phyloP scores from a whole-genome alignment of 1,140 invertebrate species.

The Drosophila ercepeae region DNA sequence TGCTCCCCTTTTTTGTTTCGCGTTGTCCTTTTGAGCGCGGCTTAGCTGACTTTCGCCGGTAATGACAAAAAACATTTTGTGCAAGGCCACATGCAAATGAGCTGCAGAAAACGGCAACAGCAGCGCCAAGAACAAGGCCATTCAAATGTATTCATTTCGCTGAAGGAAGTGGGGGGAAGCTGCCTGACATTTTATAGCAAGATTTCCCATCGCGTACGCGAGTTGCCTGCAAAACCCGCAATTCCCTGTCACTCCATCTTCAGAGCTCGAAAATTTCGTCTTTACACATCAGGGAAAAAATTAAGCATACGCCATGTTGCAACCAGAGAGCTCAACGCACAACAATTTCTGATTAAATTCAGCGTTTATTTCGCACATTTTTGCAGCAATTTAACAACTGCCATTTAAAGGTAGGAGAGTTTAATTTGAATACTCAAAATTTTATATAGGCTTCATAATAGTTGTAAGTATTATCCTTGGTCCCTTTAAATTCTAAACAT shows the following conservation, averaged over 20 bases:
- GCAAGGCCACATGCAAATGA: conserved; percentile 74
- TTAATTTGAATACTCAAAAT: conserved; percentile 51
- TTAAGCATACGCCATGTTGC: conserved; percentile 57
- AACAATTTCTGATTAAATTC: not conserved
- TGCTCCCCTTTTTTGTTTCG: conserved; percentile 40
- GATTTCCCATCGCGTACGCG: conserved; percentile 72
- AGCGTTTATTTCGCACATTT: not conserved
- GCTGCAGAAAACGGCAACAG: conserved; percentile 39
- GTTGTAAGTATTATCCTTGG: not conserved
- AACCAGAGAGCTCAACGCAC: not conserved
- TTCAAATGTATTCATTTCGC: conserved; percentile 42
- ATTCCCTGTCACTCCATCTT: conserved; percentile 12
- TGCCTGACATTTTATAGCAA: conserved; percentile 62
- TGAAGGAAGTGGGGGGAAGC: conserved; percentile 14
- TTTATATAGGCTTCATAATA: too few species aligned
- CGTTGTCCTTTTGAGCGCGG: conserved; percentile 14
- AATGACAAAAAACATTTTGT: conserved; percentile 75
- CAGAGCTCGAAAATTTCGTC: conserved; percentile 20
- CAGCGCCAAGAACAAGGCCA: conserved; percentile 32
- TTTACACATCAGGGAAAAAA: conserved; percentile 38
- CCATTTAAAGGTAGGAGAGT: conserved; percentile 13
- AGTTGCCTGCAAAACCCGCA: conserved; percentile 42
- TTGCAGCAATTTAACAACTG: too few species aligned
- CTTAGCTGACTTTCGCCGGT: conserved; percentile 54
- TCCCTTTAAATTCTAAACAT: conserved; percentile 12